A percentile compares a stretch with the other conserved stretches of the same genome.
Conservation (phyloP, 2,113 vertebrate genomes). For the Melospiza georgiana region DNA sequence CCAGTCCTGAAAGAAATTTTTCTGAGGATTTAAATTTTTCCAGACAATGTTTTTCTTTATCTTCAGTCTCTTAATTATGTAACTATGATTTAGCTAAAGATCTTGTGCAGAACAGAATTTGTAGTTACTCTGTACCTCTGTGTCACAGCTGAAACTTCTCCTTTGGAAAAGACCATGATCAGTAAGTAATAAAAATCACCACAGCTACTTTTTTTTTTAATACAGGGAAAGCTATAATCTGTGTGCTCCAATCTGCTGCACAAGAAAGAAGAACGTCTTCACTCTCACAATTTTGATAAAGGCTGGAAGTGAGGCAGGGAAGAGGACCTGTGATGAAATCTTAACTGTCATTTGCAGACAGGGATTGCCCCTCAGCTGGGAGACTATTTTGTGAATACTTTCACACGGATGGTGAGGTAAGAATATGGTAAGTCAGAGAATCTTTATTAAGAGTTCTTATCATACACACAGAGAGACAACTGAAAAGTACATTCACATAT, state of each 20-base stretch:
- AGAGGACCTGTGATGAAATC: neutral
- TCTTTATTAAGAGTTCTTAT: neutral
- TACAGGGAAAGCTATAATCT: neutral
- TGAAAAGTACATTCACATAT: neutral
- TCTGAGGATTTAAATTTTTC: neutral
- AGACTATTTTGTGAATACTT: neutral
- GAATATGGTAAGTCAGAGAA: neutral
- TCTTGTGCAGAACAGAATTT: neutral
- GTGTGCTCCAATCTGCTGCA: neutral
- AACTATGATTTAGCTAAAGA: neutral
- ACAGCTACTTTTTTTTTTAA: neutral
- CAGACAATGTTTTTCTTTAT: neutral
- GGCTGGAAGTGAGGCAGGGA: neutral
- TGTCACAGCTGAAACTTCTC: neutral
- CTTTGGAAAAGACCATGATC: neutral
- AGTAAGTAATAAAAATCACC: neutral
- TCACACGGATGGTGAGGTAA: neutral
- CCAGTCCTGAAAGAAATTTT: neutral
- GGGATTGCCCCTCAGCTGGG: neutral
- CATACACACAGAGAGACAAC: neutral
- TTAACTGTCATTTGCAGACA: neutral
- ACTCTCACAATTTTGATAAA: neutral
- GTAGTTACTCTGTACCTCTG: neutral
- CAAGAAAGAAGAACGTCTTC: neutral
- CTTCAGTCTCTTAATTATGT: neutral